Base-by-base conservation (phyloP, 2,888 invertebrate genomes). In the Papilio demoleus region DNA sequence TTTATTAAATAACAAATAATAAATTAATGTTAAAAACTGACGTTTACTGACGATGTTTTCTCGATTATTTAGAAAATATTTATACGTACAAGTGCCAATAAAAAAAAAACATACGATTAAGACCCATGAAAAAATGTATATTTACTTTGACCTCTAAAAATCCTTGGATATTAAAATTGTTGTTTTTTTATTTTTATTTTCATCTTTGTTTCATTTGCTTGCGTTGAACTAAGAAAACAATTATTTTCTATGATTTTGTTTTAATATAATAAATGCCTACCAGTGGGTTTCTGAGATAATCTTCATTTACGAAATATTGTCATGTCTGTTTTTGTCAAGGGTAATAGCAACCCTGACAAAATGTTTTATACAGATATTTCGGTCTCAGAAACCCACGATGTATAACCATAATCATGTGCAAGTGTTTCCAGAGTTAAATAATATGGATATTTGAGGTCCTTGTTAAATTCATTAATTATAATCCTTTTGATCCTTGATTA, bases 1-100 rank as follows among this genome's bases (percentile, higher is more conserved):
- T n/a, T n/a, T 53, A 53, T 53, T 53, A 53, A 53, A 53, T 53
- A 53, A 53, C n/a, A 14, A 24, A 50, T 50, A 50, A 19, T 19
- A 45, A 47, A 53, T 27, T 53, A 27, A n/a, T n/a, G 24, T 53
- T 27, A 53, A 47, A 47, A 0, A 53, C 27, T n/a, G 27, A 8
- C 27, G 11, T 27, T 53, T 53, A 53, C 6, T 50, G 50, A 24
- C 24, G 50, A 14, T 45, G 45, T 40, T 45, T 9, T 50, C n/a
- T 50, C 53, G n/a, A 53, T 53, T 24, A n/a, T 53, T 27, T n/a
- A 27, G 6, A 27, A 27, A 53, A 27, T 27, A 27, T n/a, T 53
- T 27, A n/a, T 11, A 24, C 50, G 12, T 53, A 53, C 8, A 53
- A 53, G 27, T 50, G 27, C 27, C 1, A 24, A 24, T 45, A 17